Conservation (phyloP, 30 jellyfish, hydroid and myxozoan species). For the Sanderia malayensis region DNA sequence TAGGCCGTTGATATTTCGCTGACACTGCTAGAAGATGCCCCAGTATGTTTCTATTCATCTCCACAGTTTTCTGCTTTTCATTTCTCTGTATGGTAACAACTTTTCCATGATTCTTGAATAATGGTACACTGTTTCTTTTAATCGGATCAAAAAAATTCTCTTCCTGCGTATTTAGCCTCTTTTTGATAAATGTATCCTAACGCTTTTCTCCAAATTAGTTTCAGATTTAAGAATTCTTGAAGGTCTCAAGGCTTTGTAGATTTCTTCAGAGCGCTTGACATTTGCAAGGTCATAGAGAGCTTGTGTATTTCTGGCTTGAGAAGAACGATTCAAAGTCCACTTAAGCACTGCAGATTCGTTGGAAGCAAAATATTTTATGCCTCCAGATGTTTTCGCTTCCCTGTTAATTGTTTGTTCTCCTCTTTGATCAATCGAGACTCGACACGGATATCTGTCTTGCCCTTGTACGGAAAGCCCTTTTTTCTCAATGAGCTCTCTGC, state of each 20-base stretch:
- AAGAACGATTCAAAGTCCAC: constrained; percentile 55
- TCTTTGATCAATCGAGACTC: constrained; percentile 49
- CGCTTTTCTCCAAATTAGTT: no score
- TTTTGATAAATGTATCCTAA: constrained; percentile 18
- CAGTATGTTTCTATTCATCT: constrained; percentile 21
- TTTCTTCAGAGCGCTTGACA: constrained; percentile 4
- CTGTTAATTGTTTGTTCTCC: constrained; percentile 57
- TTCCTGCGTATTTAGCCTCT: constrained; percentile 2
- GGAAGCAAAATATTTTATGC: constrained; percentile 46
- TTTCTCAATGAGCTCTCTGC: neutral
- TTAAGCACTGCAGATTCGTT: constrained; percentile 28
- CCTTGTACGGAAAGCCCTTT: constrained; percentile 45
- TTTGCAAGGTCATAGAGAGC: constrained; percentile 23
- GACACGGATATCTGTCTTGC: constrained; percentile 10
- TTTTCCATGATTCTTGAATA: constrained; percentile 15
- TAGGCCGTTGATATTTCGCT: constrained; percentile 17
- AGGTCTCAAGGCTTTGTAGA: constrained; percentile 1
- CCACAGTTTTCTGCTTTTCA: constrained; percentile 1
- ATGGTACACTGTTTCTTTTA: neutral
- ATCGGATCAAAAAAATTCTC: constrained; percentile 13
- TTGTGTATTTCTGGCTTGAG: constrained; percentile 26
- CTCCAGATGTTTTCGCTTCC: constrained; percentile 42
- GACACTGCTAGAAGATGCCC: constrained; percentile 34
- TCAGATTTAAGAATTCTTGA: constrained; percentile 11
- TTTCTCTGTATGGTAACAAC: neutral